Conservation (phyloP, 2,113 vertebrate genomes). For the Malaclemys terrapin region DNA sequence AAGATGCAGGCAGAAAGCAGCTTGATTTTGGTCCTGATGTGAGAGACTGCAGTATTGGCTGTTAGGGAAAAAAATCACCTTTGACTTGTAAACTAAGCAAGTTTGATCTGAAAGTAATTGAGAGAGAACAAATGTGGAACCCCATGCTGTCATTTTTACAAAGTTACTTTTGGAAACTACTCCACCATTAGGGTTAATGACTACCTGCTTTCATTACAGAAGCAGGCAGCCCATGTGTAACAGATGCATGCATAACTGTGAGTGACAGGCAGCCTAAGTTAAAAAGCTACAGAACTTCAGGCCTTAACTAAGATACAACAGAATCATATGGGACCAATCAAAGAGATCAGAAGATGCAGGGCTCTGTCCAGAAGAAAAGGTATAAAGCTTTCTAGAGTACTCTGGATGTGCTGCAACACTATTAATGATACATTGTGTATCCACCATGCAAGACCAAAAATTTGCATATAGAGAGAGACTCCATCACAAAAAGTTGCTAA, state of each 20-base stretch:
- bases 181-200: not conserved
- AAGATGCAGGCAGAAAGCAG: constrained; percentile 61
- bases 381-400: not conserved
- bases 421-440: not conserved
- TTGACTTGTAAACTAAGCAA: constrained; percentile 45
- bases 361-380: not conserved
- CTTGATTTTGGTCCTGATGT: constrained; percentile 38
- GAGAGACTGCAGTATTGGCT: constrained; percentile 45
- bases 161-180: constrained; percentile 11
- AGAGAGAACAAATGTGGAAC: constrained; percentile 30
- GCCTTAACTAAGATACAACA: not conserved
- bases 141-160: not conserved
- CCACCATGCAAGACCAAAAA: not conserved
- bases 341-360: not conserved
- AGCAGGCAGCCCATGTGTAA: accelerated
- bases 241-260: accelerated
- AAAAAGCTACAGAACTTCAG: not conserved
- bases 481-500: not conserved
- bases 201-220: not conserved
- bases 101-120: constrained; percentile 18
- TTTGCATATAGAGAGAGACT: not conserved
- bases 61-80: constrained; percentile 42
- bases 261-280: not conserved
- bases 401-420: not conserved
- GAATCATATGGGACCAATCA: not conserved